Evolutionary conservation across 64 coral and sea anemone species (phyloP).

Genomic region (Montipora capricornis): DNA sequence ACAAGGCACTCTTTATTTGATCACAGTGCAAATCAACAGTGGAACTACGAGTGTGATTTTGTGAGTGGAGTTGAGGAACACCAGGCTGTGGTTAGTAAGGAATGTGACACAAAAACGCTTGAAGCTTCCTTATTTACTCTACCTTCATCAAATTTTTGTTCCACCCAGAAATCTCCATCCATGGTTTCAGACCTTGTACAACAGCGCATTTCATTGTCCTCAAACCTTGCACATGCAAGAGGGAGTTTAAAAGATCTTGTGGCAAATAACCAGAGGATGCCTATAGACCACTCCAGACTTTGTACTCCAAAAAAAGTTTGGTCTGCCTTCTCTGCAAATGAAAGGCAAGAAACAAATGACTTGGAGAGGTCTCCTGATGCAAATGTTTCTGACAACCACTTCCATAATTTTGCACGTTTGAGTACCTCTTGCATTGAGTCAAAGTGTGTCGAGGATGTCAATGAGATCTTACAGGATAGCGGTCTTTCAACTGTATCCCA

Average conservation of each 20-base stretch:
- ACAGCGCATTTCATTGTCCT: background rate
- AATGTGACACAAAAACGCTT: too few species aligned
- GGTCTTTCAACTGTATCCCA: slow-evolving; percentile 65
- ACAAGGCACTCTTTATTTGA: background rate
- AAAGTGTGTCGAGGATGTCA: background rate
- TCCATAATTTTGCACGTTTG: background rate
- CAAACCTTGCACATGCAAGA: background rate
- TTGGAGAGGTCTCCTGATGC: background rate
- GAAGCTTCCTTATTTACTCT: background rate
- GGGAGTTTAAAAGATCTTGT: background rate
- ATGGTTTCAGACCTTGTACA: background rate
- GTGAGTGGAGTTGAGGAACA: too few species aligned
- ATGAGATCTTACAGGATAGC: background rate
- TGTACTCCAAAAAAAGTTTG: slow-evolving; percentile 15
- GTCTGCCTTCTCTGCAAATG: slow-evolving; percentile 45
- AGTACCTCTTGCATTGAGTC: background rate
- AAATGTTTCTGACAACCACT: background rate
- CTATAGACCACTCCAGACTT: background rate
- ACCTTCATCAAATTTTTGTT: background rate
- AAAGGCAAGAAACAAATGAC: slow-evolving; percentile 10
- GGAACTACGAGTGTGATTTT: background rate
- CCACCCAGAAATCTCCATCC: background rate
- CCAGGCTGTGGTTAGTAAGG: background rate
- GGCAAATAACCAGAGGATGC: background rate
- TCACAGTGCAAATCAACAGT: background rate